Conservation (phyloP, 2,888 invertebrate species). For the Pomacea canaliculata region DNA sequence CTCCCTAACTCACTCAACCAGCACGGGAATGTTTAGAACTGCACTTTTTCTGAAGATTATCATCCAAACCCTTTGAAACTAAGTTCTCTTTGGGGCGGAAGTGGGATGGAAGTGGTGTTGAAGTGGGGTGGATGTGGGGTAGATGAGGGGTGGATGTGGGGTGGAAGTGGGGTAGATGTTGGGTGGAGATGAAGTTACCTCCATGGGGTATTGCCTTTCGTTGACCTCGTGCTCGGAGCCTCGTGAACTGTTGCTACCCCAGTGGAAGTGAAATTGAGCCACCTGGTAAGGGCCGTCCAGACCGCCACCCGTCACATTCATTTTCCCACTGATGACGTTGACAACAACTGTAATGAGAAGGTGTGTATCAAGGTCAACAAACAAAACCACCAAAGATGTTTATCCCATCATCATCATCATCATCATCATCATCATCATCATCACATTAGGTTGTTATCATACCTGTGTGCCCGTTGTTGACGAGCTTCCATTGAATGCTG, state of each 20-base stretch:
- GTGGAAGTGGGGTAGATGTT: too few relatives aligned
- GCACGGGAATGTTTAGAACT: too few relatives aligned
- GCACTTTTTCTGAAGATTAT: too few relatives aligned
- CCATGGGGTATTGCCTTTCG: neutral
- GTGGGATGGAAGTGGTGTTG: too few relatives aligned
- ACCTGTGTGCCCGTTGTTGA: constrained; percentile 27
- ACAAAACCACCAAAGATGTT: too few relatives aligned
- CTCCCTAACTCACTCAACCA: too few relatives aligned
- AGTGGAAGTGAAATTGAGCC: constrained; percentile 1
- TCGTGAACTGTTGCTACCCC: neutral
- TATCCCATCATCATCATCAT: too few relatives aligned
- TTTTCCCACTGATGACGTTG: neutral
- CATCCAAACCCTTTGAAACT: too few relatives aligned
- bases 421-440: too few relatives aligned
- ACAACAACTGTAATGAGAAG: neutral
- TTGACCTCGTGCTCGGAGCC: neutral
- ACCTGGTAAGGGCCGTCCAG: neutral
- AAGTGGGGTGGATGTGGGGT: too few relatives aligned
- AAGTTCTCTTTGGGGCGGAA: too few relatives aligned
- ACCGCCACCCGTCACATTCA: neutral
- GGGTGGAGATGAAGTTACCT: neutral
- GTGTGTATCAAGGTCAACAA: neutral
- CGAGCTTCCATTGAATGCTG: neutral
- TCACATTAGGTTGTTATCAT: neutral
- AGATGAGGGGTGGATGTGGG: too few relatives aligned